A percentile compares a stretch with the other conserved stretches of the same genome.
These are phyloP conservation scores for Rousettus leschenaultii DNA, from an alignment of 2,113 vertebrate genomes.

Conservation along the genomic window DNA sequence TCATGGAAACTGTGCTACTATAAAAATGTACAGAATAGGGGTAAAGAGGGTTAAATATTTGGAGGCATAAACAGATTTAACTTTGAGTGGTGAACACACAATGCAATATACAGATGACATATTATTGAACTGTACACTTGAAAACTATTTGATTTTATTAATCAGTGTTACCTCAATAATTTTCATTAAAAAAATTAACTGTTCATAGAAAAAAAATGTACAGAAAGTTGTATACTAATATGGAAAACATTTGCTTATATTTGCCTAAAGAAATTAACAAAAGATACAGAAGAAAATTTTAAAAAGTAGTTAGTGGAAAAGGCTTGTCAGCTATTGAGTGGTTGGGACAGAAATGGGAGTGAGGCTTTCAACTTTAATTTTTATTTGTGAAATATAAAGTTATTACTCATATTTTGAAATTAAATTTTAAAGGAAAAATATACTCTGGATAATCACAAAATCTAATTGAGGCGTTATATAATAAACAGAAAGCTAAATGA, in stretches of 20 bases:
- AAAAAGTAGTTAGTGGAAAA: neutral
- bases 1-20: neutral
- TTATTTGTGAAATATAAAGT: neutral
- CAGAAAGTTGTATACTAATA: neutral
- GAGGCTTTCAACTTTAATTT: neutral
- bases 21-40: too few species aligned
- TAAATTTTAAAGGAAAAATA: neutral
- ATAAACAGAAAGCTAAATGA: neutral
- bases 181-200: too few species aligned
- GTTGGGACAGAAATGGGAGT: neutral
- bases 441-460: neutral
- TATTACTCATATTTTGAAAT: neutral
- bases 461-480: neutral
- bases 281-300: neutral
- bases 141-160: too few species aligned
- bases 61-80: too few species aligned
- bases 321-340: neutral
- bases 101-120: too few species aligned
- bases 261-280: neutral
- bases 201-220: neutral
- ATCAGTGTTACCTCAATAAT: too few species aligned
- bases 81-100: too few species aligned
- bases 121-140: too few species aligned
- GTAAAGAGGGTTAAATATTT: too few species aligned
- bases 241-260: neutral